phyloP scores from a whole-genome alignment of 30 jellyfish, hydroid and myxozoan genomes.

The Nemopilema nomurai region DNA sequence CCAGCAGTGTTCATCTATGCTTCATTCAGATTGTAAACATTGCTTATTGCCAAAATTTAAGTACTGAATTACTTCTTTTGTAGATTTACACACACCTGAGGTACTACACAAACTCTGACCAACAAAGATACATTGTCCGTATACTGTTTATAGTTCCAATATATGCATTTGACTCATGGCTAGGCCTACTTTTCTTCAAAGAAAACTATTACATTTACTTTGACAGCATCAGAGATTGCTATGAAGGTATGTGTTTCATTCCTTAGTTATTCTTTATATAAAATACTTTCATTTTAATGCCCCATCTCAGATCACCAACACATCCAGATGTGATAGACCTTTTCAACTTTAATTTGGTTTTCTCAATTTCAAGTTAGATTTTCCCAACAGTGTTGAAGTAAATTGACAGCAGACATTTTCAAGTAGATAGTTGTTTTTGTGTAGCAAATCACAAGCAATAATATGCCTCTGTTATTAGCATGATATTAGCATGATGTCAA shows the following conservation, averaged over 20 bases:
- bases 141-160: conserved; percentile 92
- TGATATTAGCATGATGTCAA: too few relatives aligned
- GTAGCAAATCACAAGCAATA: too few relatives aligned
- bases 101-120: conserved; percentile 92
- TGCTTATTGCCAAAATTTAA: too few relatives aligned
- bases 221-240: conserved; percentile 94
- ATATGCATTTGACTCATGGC: conserved; percentile 96
- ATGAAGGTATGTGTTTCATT: conserved; percentile 86
- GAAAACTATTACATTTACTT: conserved; percentile 81
- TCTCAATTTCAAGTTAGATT: too few relatives aligned
- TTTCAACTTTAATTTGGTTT: too few relatives aligned
- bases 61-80: conserved; percentile 3
- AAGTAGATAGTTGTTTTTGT: too few relatives aligned
- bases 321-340: neutral
- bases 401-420: too few relatives aligned
- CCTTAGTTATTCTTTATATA: neutral
- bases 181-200: conserved; percentile 77
- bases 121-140: conserved; percentile 94
- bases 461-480: too few relatives aligned
- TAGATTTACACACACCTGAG: conserved; percentile 91
- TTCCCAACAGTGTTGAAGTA: too few relatives aligned
- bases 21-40: too few relatives aligned
- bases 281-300: neutral
- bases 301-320: neutral
- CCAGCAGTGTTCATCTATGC: too few relatives aligned